Conservation (phyloP, 2,113 vertebrate species). For the Mixornis gularis region DNA sequence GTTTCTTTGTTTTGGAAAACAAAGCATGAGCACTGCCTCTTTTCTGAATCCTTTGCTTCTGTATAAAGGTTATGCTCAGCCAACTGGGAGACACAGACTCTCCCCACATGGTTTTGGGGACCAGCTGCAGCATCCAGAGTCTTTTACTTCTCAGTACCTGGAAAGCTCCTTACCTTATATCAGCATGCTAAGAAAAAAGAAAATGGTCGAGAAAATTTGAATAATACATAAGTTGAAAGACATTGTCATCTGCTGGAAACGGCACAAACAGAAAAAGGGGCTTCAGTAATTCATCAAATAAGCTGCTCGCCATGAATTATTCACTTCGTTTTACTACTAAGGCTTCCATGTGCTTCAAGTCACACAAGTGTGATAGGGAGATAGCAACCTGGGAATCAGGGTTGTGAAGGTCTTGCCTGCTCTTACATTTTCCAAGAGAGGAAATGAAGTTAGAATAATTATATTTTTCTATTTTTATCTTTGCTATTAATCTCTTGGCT, state of each 20-base stretch:
- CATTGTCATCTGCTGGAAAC: conserved; percentile 13
- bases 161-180: background rate
- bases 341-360: conserved; percentile 13
- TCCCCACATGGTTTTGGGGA: background rate
- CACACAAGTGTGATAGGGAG: conserved; percentile 1
- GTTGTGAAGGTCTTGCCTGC: conserved; percentile 9
- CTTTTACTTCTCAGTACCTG: background rate
- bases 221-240: background rate
- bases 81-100: background rate
- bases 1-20: background rate
- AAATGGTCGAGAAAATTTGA: background rate
- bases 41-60: background rate
- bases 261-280: background rate
- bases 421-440: conserved; percentile 16
- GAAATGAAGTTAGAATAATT: conserved; percentile 52
- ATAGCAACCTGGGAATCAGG: conserved; percentile 39
- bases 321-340: conserved; percentile 44
- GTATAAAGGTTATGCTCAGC: background rate
- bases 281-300: conserved; percentile 30
- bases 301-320: conserved; percentile 40
- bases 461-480: conserved; percentile 54
- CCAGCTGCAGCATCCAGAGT: background rate
- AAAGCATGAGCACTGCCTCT: background rate
- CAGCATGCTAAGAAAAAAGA: background rate
- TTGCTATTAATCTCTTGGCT: conserved; percentile 43